Base-by-base conservation (phyloP, 2,888 invertebrate genomes). In the Saturnia pavonia region DNA sequence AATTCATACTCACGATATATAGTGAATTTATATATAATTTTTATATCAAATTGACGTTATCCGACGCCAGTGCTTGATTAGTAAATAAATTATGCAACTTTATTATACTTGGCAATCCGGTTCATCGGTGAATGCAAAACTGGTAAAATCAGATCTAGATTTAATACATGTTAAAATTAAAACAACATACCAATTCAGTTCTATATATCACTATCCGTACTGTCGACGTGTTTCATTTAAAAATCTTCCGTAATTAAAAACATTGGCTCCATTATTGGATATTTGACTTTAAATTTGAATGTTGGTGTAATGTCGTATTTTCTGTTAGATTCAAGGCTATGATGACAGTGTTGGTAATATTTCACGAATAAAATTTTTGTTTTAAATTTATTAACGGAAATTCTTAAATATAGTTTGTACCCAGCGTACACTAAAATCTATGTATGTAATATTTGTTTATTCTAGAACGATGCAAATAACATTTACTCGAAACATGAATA, bases 41-140 rank as follows among this genome's bases (percentile, higher is more conserved):
- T 60, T 60, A 60, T 60, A 60, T 27, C 57, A 60, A 60, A 60
- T 14, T 60, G 57, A 60, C 57, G 57, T 27, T 60, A 60, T 54
- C 12, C n/a, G 22, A 54, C 54, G 54, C 54, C 22, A 22, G 4
- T 25, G 57, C 27, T 14, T 27, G 27, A 27, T 27, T 27, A 25
- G 14, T 27, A 19, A 60, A 27, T 25, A 60, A 22, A 14, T 60
- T 60, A 60, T 57, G 25, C 25, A 22, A 25, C 25, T n/a, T n/a
- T n/a, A 12, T 57, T 25, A 60, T 60, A 54, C 8, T 27, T 27
- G 57, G 57, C 27, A 4, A 27, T 27, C 54, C 54, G 54, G n/a
- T 54, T 54, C 22, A 54, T 54, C 22, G 22, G n/a, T 12, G 22
- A 9, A n/a, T 11, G 11, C 22, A n/a, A 54, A 54, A n/a, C 22